Evolutionary conservation across 2,888 invertebrate genomes (phyloP), one percentile per base, ranked within the genome.

Genomic region (Elysia crispata): DNA sequence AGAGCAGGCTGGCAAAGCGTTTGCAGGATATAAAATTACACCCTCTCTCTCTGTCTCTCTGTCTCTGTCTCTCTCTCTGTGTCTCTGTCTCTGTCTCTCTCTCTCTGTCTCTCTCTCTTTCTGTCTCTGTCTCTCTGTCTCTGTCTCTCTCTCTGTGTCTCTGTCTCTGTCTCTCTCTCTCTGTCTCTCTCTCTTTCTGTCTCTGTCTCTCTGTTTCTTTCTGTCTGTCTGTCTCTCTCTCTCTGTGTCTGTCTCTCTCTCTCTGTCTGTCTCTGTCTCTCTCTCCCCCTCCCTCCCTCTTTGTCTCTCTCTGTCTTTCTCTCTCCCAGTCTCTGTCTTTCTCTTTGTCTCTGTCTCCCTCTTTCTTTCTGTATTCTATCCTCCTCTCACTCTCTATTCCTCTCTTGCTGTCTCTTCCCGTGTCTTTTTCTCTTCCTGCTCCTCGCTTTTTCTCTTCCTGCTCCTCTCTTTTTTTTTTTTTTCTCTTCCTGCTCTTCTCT

Each of bases 191-290:
- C 15, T 15, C 15, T 15, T 23, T 60, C 8, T 8, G 30, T 64
- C 41, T 20, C 30, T 76, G 41, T 49, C 33, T 66, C 41, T 1
- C 30, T 64, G 66, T 60, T 18, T 60, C 23, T 60, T 18, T 8
- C 15, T 60, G 8, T 60, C 64, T 66, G 1, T 76, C 25, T 66
- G 33, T 66, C 66, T 64, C 33, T 64, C 64, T 31, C 66, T 57
- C 23, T 66, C 66, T 66, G 66, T 54, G 67, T 50, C 20, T 28
- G 1, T 49, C 69, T 6, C 18, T 74, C 66, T 30, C 5, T 72
- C 49, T 23, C 66, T 30, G 50, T 49, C 50, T 74, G 30, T 66
- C 64, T 74, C 60, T 60, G 8, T 60, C 60, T 33, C 33, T n/a
- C 23, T 28, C 70, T 3, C 41, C 5, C 33, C 5, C 50, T n/a